Evolutionary conservation across 2,797 vertebrate genomes (phyloP).

Genomic region (Sebastes jordani): DNA sequence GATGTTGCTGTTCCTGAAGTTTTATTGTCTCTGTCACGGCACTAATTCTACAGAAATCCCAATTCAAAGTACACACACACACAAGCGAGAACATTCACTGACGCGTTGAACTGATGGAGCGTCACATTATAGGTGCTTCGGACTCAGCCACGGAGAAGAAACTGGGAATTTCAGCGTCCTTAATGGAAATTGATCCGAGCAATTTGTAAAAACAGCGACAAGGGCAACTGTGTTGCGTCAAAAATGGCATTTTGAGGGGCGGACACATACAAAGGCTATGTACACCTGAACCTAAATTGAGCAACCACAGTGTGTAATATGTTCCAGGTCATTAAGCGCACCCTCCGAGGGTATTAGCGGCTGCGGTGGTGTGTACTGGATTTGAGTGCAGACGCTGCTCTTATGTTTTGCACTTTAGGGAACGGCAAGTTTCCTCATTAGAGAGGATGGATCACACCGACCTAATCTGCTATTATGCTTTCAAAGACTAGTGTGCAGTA

Average conservation of each 20-base stretch:
- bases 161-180: conserved; percentile 33
- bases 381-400: conserved; percentile 34
- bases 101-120: conserved; percentile 34
- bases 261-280: conserved; percentile 25
- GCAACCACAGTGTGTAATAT: conserved; percentile 51
- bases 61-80: conserved; percentile 25
- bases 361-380: conserved; percentile 22
- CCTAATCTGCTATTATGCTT: conserved; percentile 75
- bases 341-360: conserved; percentile 39
- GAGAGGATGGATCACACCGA: conserved; percentile 63
- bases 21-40: conserved; percentile 37
- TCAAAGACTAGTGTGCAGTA: conserved; percentile 71
- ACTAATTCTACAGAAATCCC: conserved; percentile 41
- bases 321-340: conserved; percentile 64
- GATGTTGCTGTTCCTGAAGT: conserved; percentile 25
- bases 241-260: conserved; percentile 37
- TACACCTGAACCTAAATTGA: conserved; percentile 45
- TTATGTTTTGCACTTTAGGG: conserved; percentile 63
- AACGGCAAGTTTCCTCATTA: conserved; percentile 59
- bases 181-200: conserved; percentile 61
- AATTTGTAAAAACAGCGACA: conserved; percentile 58
- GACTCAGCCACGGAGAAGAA: conserved; percentile 35
- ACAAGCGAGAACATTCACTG: conserved; percentile 10
- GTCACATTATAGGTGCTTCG: conserved; percentile 43
- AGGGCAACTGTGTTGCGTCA: conserved; percentile 41